Evolutionary conservation across 2,888 invertebrate genomes (phyloP), one percentile per base, ranked within the genome.

Genomic region (Lepas anatifera): DNA sequence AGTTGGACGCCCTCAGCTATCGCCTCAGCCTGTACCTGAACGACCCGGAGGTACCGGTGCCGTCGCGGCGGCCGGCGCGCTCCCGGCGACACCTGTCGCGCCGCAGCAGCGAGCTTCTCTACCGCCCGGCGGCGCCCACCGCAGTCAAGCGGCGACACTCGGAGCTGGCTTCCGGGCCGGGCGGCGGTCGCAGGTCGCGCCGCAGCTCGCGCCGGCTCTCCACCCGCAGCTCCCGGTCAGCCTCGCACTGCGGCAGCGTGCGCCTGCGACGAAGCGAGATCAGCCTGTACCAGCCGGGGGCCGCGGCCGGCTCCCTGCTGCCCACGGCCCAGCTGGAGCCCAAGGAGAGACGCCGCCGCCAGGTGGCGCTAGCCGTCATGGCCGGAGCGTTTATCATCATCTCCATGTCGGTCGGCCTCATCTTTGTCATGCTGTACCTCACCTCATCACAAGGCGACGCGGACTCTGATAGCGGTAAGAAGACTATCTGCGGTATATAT

Each of bases 311-410:
- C 32, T 18, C 32, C 58, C 58, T 58, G 32, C 58, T 58, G 58
- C 58, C 58, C 3, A 7, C 32, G 4, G 29, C 18, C 32, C 84
- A 85, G 75, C 86, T 72, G 48, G 73, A 72, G 41, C 73, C 75
- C 25, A 75, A 87, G 77, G 87, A 87, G 76, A 85, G 86, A 68
- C 84, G 87, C 73, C 83, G 89, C 73, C 86, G 87, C 71, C 85
- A 86, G 75, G 86, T 89, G 75, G 87, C 88, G 68, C 87, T 86
- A 76, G 85, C 87, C 76, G 86, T 89, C 72, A 84, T 88, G 74
- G 87, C 85, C 46, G 87, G 87, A 46, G 89, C 89, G 81, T 81
- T 88, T 80, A 87, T 89, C 79, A 83, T 90, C 76, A 85, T 87
- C 75, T 83, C 87, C 76, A 86, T 89, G 72, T 87, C 89, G 76